phyloP scores from a whole-genome alignment of 2,113 vertebrate species.

The Cathartes aura region DNA sequence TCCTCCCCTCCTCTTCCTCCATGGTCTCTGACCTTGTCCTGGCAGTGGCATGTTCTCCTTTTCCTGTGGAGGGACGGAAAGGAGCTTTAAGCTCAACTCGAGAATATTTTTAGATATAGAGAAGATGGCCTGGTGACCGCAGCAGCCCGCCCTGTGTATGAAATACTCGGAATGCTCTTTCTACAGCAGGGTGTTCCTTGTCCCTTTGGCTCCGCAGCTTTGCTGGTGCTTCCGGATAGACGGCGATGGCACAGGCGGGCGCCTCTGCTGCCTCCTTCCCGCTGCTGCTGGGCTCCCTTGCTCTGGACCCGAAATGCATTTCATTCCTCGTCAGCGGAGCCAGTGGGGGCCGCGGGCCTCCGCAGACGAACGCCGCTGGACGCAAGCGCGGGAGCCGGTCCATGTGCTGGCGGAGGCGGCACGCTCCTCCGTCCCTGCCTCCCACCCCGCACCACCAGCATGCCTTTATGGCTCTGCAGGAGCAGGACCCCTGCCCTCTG shows the following conservation, averaged over 20 bases:
- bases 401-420: conserved; percentile 41
- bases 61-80: conserved; percentile 21
- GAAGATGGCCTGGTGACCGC: background rate
- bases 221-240: background rate
- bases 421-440: conserved; percentile 23
- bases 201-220: background rate
- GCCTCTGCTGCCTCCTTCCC: background rate
- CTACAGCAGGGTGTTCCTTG: background rate
- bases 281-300: rapidly evolving
- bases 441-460: background rate
- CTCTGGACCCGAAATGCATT: background rate
- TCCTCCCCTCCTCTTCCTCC: background rate
- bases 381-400: conserved; percentile 75
- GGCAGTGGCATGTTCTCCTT: background rate
- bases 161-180: background rate
- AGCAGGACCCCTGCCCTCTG: background rate
- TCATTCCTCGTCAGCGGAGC: conserved; percentile 22
- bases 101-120: conserved; percentile 38
- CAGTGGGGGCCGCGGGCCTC: conserved; percentile 50
- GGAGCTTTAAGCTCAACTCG: background rate
- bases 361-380: conserved; percentile 70
- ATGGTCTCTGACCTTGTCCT: conserved; percentile 18
- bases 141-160: background rate
- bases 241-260: background rate
- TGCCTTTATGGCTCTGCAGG: background rate